A percentile compares a stretch with the other conserved stretches of the same genome.
Conservation (phyloP, 2,113 vertebrate species). For the Clinocottus analis region DNA sequence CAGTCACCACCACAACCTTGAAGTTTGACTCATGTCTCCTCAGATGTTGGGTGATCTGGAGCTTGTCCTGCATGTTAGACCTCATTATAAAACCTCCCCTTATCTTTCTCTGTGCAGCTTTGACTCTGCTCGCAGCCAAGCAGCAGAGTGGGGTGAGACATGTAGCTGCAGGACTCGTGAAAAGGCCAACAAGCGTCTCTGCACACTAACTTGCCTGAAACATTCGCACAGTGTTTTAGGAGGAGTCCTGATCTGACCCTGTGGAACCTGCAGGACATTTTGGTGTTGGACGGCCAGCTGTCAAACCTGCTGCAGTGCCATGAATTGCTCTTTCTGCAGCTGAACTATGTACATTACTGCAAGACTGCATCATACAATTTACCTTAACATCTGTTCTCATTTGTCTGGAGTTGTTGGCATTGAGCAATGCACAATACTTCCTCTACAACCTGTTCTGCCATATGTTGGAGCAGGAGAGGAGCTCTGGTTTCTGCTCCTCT, state of each 20-base stretch:
- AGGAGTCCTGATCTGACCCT: conserved; percentile 8
- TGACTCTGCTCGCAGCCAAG: not conserved
- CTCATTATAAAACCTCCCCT: not conserved
- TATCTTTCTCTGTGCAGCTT: conserved; percentile 33
- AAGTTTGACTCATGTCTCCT: conserved; percentile 6
- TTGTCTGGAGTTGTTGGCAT: conserved; percentile 4
- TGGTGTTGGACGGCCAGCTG: conserved; percentile 9
- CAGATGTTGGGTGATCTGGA: conserved; percentile 7
- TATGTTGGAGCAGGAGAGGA: not conserved
- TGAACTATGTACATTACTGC: not conserved
- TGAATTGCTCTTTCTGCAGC: not conserved
- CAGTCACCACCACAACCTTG: not conserved
- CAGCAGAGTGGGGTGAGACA: not conserved
- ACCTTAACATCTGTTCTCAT: not conserved
- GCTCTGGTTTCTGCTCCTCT: conserved; percentile 6
- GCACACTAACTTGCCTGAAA: conserved; percentile 5
- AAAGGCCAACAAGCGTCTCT: conserved; percentile 2
- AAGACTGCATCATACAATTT: not conserved
- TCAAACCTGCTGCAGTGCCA: conserved; percentile 5
- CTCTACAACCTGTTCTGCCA: conserved; percentile 13
- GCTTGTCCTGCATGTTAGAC: conserved; percentile 12
- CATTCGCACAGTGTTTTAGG: not conserved
- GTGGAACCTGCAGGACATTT: not conserved
- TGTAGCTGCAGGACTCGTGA: not conserved
- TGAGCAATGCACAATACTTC: conserved; percentile 23